Base-by-base conservation (phyloP, 2,113 vertebrate genomes). In the Equus quagga region DNA sequence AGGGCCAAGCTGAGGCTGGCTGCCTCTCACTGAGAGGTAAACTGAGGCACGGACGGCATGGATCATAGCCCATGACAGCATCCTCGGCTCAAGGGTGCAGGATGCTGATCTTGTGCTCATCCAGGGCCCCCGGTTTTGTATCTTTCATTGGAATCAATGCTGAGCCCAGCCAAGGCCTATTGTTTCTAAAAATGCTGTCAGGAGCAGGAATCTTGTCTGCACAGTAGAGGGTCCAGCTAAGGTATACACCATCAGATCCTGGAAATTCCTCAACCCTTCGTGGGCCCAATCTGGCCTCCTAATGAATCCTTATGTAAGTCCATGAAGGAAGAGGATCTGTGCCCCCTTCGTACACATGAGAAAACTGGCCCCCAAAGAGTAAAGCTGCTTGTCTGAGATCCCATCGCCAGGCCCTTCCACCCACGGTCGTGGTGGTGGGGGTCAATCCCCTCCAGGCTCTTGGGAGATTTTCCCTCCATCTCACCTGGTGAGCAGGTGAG, bases 241-340 rank as follows among this genome's bases (percentile, higher is more conserved):
- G 14, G 49, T 26, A 26, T 24, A 18, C 2, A 8, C 6, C 56
- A 73, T 19, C 49, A 54, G 67, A 78, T 41, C 46, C 54, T 51
- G 17, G 58, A 64, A 72, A 78, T 64, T 80, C 41, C 56, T 90
- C 41, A 33, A 2, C 10, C 26, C 3, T 33, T 69, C 54, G 2
- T 0, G 8, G 17, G 13, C 44, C 10, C 19, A 18, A 2, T 5
- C 6, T 6, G 31, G 65, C 28, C 33, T 67, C 17, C 0, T 7
- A 15, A 85, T 0, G 28, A 78, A 51, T 18, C 58, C 31, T 81
- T 21, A 49, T 0, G 0, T 3, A 21, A 82, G 84, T 46, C 62
- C 51, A 65, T 2, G 44, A 44, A 19, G 78, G 18, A 81, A 5
- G 9, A 64, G 49, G 44, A 15, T 72, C 46, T 7, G 41, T 28